These are phyloP conservation scores for Scomberomorus guttatus DNA, from an alignment of 2,797 vertebrate genomes.

Conservation along the genomic window DNA sequence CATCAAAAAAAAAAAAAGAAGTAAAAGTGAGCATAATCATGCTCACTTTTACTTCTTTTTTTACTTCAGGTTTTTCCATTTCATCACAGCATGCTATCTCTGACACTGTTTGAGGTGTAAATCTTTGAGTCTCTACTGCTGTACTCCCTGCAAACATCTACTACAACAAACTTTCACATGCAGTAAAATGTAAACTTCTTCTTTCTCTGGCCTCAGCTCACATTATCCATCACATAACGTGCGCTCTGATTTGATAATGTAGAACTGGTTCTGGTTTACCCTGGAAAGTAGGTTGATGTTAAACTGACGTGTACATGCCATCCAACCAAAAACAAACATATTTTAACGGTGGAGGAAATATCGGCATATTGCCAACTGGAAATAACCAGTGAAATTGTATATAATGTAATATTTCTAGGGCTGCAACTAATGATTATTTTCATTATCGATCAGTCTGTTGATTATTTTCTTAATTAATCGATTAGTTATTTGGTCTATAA, in stretches of 20 bases:
- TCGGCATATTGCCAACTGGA: too few relatives aligned
- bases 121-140: too few relatives aligned
- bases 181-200: background rate
- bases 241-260: background rate
- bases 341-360: background rate
- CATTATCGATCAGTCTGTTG: too few relatives aligned
- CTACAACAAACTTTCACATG: too few relatives aligned
- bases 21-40: background rate
- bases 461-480: too few relatives aligned
- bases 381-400: too few relatives aligned
- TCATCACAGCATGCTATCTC: background rate
- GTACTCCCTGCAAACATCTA: rapidly evolving
- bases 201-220: background rate
- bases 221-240: background rate
- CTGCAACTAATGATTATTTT: too few relatives aligned
- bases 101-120: too few relatives aligned
- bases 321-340: background rate
- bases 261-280: conserved; percentile 8
- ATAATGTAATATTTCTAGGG: too few relatives aligned
- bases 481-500: too few relatives aligned
- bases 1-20: conserved; percentile 8
- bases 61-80: conserved; percentile 17
- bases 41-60: too few relatives aligned
- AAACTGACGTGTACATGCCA: too few relatives aligned
- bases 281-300: background rate